Conservation (phyloP, 2,888 invertebrate genomes). For the Tipula lateralis region DNA sequence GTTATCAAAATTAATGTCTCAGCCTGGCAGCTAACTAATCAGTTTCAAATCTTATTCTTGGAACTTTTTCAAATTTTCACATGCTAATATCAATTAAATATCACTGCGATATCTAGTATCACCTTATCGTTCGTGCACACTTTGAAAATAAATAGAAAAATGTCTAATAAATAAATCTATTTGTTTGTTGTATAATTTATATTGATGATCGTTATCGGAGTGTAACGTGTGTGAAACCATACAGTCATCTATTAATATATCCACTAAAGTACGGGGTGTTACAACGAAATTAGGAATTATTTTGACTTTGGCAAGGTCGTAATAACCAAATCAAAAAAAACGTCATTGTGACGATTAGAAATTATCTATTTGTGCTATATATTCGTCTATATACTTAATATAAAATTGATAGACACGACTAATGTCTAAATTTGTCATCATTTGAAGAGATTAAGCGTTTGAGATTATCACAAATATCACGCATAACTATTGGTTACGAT, state of each 20-base stretch:
- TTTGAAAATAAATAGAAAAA: neutral
- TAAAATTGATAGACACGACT: too few species aligned
- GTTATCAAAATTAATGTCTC: neutral
- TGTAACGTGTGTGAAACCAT: neutral
- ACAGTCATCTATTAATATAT: neutral
- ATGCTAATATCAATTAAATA: neutral
- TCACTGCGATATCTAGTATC: neutral
- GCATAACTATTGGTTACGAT: too few species aligned
- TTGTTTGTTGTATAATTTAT: neutral
- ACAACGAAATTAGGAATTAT: neutral
- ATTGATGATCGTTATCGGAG: neutral
- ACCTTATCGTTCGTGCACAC: neutral
- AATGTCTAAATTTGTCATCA: too few species aligned
- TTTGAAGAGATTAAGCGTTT: too few species aligned
- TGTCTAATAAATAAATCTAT: neutral
- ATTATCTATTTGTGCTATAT: neutral
- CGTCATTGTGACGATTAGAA: neutral
- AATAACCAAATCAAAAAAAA: neutral
- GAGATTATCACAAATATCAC: too few species aligned
- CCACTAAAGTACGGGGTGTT: neutral
- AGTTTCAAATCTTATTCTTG: neutral
- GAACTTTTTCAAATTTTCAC: neutral
- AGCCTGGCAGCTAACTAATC: neutral
- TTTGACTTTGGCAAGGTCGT: neutral
- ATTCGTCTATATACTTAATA: neutral